phyloP scores from a whole-genome alignment of 2,888 invertebrate genomes.

The Diarsia dahlii region DNA sequence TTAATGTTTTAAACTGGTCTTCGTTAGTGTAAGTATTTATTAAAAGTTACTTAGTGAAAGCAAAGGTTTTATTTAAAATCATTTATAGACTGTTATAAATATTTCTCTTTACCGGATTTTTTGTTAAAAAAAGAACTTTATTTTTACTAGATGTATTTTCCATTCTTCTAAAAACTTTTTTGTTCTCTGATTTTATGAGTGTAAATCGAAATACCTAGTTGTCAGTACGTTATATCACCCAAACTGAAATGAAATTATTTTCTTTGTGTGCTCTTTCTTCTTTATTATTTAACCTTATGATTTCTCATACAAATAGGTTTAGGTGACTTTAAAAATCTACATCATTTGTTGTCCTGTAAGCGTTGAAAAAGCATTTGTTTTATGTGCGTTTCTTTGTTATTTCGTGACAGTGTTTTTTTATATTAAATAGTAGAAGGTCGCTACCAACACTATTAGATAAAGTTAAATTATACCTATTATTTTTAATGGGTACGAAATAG shows the following conservation, averaged over 20 bases:
- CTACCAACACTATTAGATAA: slow-evolving; percentile 11
- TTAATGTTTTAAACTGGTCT: slow-evolving; percentile 44
- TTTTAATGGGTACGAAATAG: slow-evolving; percentile 7
- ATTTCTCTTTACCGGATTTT: neutral
- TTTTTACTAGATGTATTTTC: neutral
- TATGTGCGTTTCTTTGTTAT: neutral
- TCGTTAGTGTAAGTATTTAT: slow-evolving; percentile 60
- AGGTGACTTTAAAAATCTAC: neutral
- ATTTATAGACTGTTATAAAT: neutral
- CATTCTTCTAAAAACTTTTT: neutral
- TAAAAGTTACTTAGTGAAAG: neutral
- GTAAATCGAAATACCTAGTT: slow-evolving; percentile 6
- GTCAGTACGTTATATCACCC: neutral
- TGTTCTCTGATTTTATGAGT: slow-evolving; percentile 17
- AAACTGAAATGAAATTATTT: neutral
- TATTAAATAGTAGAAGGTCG: slow-evolving; percentile 5
- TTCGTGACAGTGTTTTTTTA: slow-evolving; percentile 15
- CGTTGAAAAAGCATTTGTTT: neutral
- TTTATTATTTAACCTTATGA: neutral
- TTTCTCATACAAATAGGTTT: too few relatives aligned
- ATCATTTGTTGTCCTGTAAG: neutral
- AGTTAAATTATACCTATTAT: neutral
- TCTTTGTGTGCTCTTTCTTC: neutral
- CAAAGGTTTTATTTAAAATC: neutral
- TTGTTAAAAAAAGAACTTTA: neutral